Conservation (phyloP, 2,888 invertebrate genomes). For the Latheticus oryzae region DNA sequence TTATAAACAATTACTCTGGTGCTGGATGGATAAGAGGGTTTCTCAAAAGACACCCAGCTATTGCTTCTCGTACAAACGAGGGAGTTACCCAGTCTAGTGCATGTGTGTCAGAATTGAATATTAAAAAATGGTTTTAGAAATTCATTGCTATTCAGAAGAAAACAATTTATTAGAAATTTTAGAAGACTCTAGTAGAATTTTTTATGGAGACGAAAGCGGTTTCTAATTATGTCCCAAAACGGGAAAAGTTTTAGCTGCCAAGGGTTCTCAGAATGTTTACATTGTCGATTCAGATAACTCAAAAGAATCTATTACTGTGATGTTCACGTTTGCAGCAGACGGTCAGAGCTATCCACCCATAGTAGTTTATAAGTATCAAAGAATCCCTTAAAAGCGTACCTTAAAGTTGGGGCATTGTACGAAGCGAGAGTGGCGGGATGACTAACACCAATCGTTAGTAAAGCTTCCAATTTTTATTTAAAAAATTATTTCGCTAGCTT, state of each 20-base stretch:
- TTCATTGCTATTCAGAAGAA: slow-evolving; percentile 27
- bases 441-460: no score
- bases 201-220: slow-evolving; percentile 46
- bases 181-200: slow-evolving; percentile 46
- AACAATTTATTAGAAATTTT: slow-evolving; percentile 7
- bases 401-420: slow-evolving; percentile 59
- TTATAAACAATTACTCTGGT: slow-evolving; percentile 9
- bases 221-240: slow-evolving; percentile 45
- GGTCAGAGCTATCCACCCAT: slow-evolving; percentile 56
- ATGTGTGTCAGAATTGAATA: slow-evolving; percentile 49
- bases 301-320: slow-evolving; percentile 57
- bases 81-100: slow-evolving; percentile 49
- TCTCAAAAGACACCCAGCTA: slow-evolving; percentile 27
- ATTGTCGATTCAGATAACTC: slow-evolving; percentile 52
- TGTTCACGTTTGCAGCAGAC: slow-evolving; percentile 58
- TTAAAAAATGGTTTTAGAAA: no score
- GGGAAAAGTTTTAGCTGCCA: slow-evolving; percentile 49
- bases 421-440: slow-evolving; percentile 63
- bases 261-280: slow-evolving; percentile 51
- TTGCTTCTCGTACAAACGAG: slow-evolving; percentile 39
- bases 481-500: no score
- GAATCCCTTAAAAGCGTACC: slow-evolving; percentile 57
- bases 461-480: no score
- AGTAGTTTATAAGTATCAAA: slow-evolving; percentile 58
- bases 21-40: slow-evolving; percentile 3